Evolutionary conservation across 2,888 invertebrate genomes (phyloP), one percentile per base, ranked within the genome.

Genomic region (Dermolepida albohirtum): DNA sequence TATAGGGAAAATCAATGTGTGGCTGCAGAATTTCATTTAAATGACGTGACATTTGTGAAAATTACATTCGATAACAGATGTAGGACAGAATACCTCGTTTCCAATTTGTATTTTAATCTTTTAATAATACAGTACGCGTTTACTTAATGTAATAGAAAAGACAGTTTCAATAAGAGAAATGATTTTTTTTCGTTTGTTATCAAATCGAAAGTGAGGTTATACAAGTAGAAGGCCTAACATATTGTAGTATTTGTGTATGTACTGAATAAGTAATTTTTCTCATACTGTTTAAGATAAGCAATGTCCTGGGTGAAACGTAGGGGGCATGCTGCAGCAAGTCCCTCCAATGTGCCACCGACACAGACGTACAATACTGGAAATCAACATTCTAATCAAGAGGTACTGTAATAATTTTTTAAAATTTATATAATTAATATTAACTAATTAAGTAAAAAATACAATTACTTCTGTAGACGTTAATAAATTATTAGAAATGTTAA

Each of bases 221-320:
- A 7, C 14, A n/a, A 16, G 14, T 49, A 41, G 1, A 40, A 17
- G 50, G 29, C 14, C 43, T 59, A 59, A 59, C 66, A 66, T 66
- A 66, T 65, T 66, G 66, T 57, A 34, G 34, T 16, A 22, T 22
- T 22, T 22, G 1, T 54, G 10, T 5, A 12, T 27, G 16, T 54
- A 40, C 14, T 39, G 10, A 12, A 16, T 11, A 22, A 11, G 41
- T 52, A 17, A 50, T 34, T 17, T 41, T n/a, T 41, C 11, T 66
- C 1, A 22, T 22, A 22, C 22, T 51, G 39, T 63, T 62, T 43
- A 55, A 66, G 69, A 41, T 69, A 50, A 66, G 39, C 39, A 10
- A 83, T 83, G 83, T 82, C 83, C 71, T 83, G 83, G 83, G 78
- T 82, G 73, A 82, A 83, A 73, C 78, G 79, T 74, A 76, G 81